These are phyloP conservation scores for Chelonus formosanus DNA, from an alignment of 2,888 invertebrate species.

Conservation along the genomic window DNA sequence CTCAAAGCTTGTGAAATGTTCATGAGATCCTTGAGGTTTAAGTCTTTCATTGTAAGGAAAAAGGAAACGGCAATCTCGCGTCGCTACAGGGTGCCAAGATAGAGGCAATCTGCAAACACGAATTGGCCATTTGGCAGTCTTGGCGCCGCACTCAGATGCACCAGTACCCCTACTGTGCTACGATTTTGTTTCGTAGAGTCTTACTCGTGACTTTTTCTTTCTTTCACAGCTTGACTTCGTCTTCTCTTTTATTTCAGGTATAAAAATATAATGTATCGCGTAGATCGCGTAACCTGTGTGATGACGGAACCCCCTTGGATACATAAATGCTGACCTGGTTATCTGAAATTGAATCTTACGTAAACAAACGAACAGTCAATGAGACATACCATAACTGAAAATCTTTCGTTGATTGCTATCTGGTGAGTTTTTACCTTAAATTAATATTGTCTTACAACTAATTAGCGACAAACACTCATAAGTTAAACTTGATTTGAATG, in stretches of 20 bases:
- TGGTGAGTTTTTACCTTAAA: background rate
- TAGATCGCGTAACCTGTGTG: slow-evolving; percentile 15
- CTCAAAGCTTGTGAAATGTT: background rate
- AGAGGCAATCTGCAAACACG: slow-evolving; percentile 64
- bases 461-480: too few species aligned
- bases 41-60: slow-evolving; percentile 47
- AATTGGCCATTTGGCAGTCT: slow-evolving; percentile 63
- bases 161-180: slow-evolving; percentile 39
- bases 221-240: slow-evolving; percentile 41
- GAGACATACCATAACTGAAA: slow-evolving; percentile 20
- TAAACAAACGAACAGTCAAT: slow-evolving; percentile 33
- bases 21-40: slow-evolving; percentile 14
- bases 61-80: slow-evolving; percentile 60
- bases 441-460: too few species aligned
- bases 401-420: slow-evolving; percentile 19
- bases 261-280: slow-evolving; percentile 18
- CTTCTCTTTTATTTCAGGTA: slow-evolving; percentile 11
- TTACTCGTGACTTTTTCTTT: slow-evolving; percentile 44
- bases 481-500: too few species aligned
- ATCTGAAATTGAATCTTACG: slow-evolving; percentile 51
- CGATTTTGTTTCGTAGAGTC: slow-evolving; percentile 4
- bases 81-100: slow-evolving; percentile 60
- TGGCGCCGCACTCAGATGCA: slow-evolving; percentile 46
- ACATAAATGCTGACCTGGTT: slow-evolving; percentile 34
- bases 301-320: slow-evolving; percentile 37